Conservation (phyloP, 2,113 vertebrate species). For the Tupaia chinensis region DNA sequence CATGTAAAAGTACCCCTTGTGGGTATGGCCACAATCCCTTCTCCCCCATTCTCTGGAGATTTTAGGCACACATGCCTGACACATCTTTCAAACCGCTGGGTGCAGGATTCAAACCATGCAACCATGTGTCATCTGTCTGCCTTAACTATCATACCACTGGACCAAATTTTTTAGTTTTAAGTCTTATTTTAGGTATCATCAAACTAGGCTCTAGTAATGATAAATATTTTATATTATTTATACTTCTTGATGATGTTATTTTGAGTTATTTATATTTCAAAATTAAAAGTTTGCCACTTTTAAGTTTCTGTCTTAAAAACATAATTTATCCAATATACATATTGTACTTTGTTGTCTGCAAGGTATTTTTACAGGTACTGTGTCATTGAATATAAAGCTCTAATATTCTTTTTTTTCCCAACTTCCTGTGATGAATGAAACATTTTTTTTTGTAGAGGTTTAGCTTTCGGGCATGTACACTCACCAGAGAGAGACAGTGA, state of each 20-base stretch:
- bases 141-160: no score
- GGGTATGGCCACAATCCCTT: no score
- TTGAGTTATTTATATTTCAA: constrained; percentile 15
- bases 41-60: no score
- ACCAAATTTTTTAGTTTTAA: not conserved
- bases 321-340: not conserved
- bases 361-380: constrained; percentile 3
- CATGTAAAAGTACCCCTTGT: no score
- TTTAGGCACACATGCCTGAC: no score
- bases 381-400: not conserved
- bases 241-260: not conserved
- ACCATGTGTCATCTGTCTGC: no score
- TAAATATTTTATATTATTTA: constrained; percentile 48
- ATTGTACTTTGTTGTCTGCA: not conserved
- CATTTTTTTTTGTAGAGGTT: no score
- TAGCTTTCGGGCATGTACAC: no score
- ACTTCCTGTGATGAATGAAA: not conserved
- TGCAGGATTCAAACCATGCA: no score
- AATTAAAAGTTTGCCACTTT: constrained; percentile 42
- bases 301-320: constrained; percentile 8
- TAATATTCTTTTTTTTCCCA: not conserved
- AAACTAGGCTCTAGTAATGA: not conserved
- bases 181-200: constrained; percentile 37
- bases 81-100: no score
- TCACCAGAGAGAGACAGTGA: no score